A percentile compares a stretch with the other conserved stretches of the same genome.
These are phyloP conservation scores for Zaprionus lineosus DNA, from an alignment of 2,888 invertebrate species.

Conservation along the genomic window DNA sequence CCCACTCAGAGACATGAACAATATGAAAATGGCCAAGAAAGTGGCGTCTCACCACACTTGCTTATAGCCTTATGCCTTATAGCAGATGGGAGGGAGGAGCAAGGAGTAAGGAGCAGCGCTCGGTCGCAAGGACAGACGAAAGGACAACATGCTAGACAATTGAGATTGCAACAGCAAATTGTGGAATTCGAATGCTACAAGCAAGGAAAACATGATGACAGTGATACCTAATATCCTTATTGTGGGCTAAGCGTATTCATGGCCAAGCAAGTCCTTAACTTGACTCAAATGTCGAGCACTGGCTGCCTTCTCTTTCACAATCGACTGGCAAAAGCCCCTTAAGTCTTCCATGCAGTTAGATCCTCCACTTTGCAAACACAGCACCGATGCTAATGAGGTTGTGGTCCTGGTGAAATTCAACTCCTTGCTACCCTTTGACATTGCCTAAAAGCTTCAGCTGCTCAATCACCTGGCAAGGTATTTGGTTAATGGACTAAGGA, in stretches of 20 bases:
- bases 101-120: neutral
- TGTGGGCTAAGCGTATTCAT: slow-evolving; percentile 72
- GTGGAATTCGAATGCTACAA: slow-evolving; percentile 9
- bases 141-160: slow-evolving; percentile 42
- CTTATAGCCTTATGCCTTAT: too few species aligned
- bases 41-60: slow-evolving; percentile 58
- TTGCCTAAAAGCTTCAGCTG: slow-evolving; percentile 15
- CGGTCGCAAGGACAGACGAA: slow-evolving; percentile 16
- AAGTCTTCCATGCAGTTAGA: neutral
- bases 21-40: slow-evolving; percentile 60
- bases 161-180: slow-evolving; percentile 57
- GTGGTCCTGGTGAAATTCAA: slow-evolving; percentile 37
- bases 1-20: slow-evolving; percentile 23
- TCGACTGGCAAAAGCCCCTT: slow-evolving; percentile 43
- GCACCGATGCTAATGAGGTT: slow-evolving; percentile 41
- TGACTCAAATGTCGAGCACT: slow-evolving; percentile 47
- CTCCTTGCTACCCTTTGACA: slow-evolving; percentile 20
- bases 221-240: slow-evolving; percentile 77
- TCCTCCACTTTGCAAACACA: slow-evolving; percentile 6
- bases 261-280: slow-evolving; percentile 70
- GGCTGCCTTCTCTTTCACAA: slow-evolving; percentile 31
- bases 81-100: too few species aligned
- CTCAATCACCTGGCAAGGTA: slow-evolving; percentile 33
- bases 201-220: slow-evolving; percentile 51
- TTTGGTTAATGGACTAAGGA: slow-evolving; percentile 42